Conservation (phyloP, 2,797 vertebrate species). For the Oreortyx pictus region DNA sequence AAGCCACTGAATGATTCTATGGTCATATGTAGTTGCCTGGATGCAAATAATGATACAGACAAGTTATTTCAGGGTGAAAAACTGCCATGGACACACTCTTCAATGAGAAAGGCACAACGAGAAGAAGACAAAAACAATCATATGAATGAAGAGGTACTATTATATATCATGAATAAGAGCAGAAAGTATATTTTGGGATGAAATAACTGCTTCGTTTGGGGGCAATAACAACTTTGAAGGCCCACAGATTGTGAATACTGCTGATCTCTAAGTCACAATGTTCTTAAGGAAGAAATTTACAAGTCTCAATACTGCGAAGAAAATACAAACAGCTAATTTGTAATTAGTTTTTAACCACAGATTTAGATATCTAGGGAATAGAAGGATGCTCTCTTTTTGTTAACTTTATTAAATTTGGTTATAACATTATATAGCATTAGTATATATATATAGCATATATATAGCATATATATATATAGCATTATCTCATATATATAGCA, state of each 20-base stretch:
- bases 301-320: neutral
- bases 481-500: no score
- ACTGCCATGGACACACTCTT: neutral
- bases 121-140: neutral
- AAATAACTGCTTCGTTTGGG: neutral
- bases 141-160: neutral
- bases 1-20: no score
- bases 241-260: neutral
- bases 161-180: neutral
- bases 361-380: neutral
- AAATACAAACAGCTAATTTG: rapidly evolving
- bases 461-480: no score
- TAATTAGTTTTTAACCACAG: neutral
- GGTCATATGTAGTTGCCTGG: neutral
- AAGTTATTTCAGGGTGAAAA: neutral
- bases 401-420: neutral
- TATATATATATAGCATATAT: no score
- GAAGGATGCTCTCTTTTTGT: neutral
- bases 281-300: neutral
- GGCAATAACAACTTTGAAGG: neutral
- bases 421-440: no score
- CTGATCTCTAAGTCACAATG: neutral
- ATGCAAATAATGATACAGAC: no score
- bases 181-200: neutral
- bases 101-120: neutral